Conservation (phyloP, 2,113 vertebrate genomes). For the Todiramphus saurophagus region DNA sequence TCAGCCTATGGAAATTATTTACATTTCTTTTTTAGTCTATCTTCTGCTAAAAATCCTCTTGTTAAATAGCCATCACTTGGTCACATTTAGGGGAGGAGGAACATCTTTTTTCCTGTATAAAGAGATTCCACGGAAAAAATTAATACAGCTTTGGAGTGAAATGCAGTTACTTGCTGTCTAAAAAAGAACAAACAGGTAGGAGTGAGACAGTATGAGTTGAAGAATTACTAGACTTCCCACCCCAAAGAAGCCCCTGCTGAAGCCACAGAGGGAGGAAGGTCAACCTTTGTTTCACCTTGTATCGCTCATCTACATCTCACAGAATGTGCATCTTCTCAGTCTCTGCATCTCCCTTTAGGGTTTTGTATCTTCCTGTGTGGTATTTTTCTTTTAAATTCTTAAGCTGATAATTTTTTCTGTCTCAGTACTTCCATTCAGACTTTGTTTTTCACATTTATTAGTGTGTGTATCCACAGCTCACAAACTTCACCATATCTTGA, state of each 20-base stretch:
- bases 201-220: background rate
- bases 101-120: background rate
- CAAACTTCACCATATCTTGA: background rate
- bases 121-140: background rate
- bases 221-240: background rate
- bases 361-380: background rate
- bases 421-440: background rate
- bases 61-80: background rate
- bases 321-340: background rate
- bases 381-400: background rate
- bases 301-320: background rate
- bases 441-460: background rate
- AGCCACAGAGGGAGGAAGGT: background rate
- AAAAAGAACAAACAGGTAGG: background rate
- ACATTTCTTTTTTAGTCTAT: background rate
- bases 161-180: background rate
- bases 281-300: background rate
- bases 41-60: background rate
- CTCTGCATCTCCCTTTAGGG: background rate
- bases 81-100: background rate
- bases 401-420: background rate
- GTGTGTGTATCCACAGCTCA: background rate
- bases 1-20: background rate
- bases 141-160: background rate
- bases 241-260: fast-evolving